Conservation (phyloP, 2,888 invertebrate species). For the Sepioteuthis lessoniana region DNA sequence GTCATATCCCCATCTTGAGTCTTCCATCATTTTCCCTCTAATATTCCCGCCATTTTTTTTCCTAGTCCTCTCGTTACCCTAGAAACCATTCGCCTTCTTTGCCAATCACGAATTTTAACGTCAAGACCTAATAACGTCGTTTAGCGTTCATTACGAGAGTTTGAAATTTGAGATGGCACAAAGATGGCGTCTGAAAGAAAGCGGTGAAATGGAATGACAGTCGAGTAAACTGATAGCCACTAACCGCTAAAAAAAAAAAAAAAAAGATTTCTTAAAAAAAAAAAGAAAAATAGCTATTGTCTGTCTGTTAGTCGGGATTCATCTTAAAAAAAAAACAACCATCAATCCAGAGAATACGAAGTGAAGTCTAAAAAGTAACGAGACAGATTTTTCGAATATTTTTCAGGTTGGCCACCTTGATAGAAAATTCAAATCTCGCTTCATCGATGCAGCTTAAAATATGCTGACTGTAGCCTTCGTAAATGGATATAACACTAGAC, state of each 20-base stretch:
- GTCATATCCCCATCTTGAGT: too few relatives aligned
- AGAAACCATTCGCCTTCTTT: neutral
- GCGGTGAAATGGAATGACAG: neutral
- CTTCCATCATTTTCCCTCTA: neutral
- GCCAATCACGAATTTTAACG: neutral
- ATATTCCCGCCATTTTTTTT: neutral
- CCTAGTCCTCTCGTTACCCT: neutral
- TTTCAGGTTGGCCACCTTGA: too few relatives aligned
- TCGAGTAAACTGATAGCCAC: neutral
- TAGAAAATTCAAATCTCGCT: too few relatives aligned
- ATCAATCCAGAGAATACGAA: too few relatives aligned
- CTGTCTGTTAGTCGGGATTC: neutral
- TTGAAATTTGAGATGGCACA: neutral
- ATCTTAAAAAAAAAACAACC: neutral
- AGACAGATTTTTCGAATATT: too few relatives aligned
- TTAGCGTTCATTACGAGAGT: neutral
- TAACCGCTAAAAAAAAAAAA: slow-evolving; percentile 33
- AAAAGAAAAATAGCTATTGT: neutral
- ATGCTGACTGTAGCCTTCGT: too few relatives aligned
- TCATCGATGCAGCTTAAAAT: too few relatives aligned
- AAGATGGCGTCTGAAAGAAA: neutral
- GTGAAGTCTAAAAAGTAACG: too few relatives aligned
- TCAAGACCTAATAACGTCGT: neutral
- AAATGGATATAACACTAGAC: too few relatives aligned
- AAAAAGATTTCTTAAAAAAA: too few relatives aligned